Percentiles rank a stretch among this genome's conserved stretches.
phyloP scores from a whole-genome alignment of 2,797 vertebrate genomes.

The Todus mexicanus region DNA sequence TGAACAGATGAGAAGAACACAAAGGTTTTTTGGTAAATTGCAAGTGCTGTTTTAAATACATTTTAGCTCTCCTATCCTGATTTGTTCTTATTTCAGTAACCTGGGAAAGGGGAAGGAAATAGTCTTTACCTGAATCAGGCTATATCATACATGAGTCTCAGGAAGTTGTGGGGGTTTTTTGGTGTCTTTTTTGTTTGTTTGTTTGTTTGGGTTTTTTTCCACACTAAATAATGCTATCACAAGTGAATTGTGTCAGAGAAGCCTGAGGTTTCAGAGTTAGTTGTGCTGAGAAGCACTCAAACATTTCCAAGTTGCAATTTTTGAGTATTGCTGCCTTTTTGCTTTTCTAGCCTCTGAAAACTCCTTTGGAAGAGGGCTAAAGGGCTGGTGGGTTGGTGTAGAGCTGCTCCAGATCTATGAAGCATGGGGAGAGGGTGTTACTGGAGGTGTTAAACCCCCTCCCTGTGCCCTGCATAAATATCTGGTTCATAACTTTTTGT shows the following conservation, averaged over 20 bases:
- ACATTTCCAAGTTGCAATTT: neutral
- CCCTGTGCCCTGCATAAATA: fast-evolving
- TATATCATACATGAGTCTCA: neutral
- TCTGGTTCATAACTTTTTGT: neutral
- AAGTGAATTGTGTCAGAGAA: neutral
- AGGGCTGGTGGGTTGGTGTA: neutral
- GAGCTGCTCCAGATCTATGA: neutral
- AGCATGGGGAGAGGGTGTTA: neutral
- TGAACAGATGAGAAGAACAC: neutral
- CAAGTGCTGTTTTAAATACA: slow-evolving; percentile 30
- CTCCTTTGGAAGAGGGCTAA: neutral
- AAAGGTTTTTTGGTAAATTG: slow-evolving; percentile 9
- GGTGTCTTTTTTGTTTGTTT: too few species aligned
- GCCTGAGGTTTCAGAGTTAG: neutral
- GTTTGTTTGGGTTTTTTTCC: too few species aligned
- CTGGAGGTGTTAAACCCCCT: neutral
- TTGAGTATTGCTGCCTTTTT: too few species aligned
- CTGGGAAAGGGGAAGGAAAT: neutral
- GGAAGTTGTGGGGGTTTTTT: too few species aligned
- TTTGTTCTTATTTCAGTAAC: neutral
- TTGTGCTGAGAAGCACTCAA: neutral
- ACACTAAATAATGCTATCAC: neutral
- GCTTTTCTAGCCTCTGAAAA: too few species aligned
- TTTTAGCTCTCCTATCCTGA: neutral
- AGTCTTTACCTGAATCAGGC: neutral